A percentile compares a stretch with the other conserved stretches of the same genome.
Conservation (phyloP, 2,888 invertebrate species). For the Melanostoma scalare region DNA sequence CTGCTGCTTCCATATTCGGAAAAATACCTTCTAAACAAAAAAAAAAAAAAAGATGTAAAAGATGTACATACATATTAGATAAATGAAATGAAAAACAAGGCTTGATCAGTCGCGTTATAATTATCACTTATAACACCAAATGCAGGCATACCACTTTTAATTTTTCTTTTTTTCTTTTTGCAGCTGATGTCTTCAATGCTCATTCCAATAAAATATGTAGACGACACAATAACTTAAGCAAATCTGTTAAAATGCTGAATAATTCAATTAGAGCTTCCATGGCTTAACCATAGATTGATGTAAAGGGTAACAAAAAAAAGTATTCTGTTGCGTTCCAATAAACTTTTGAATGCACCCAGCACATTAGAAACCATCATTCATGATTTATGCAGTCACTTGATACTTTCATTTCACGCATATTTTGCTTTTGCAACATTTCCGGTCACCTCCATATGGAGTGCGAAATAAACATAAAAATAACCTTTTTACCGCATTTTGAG, state of each 20-base stretch:
- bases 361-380: neutral
- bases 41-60: no score
- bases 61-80: no score
- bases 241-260: slow-evolving; percentile 4
- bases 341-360: slow-evolving; percentile 29
- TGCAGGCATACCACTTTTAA: no score
- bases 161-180: no score
- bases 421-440: slow-evolving; percentile 42
- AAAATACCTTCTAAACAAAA: no score
- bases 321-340: slow-evolving; percentile 28
- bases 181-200: no score
- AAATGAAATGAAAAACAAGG: no score
- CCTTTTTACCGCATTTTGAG: slow-evolving; percentile 40
- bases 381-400: slow-evolving; percentile 48
- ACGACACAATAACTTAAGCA: no score
- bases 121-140: no score
- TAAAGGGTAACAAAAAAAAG: slow-evolving; percentile 4
- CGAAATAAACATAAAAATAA: slow-evolving; percentile 32
- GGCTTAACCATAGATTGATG: slow-evolving; percentile 13
- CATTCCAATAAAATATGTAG: no score
- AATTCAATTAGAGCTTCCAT: slow-evolving; percentile 41
- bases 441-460: slow-evolving; percentile 39
- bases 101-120: no score
- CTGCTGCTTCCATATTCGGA: no score
- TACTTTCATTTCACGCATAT: slow-evolving; percentile 38